Percentiles rank a stretch among this genome's conserved stretches.
Conservation (phyloP, 2,113 vertebrate species). For the Gadus macrocephalus region DNA sequence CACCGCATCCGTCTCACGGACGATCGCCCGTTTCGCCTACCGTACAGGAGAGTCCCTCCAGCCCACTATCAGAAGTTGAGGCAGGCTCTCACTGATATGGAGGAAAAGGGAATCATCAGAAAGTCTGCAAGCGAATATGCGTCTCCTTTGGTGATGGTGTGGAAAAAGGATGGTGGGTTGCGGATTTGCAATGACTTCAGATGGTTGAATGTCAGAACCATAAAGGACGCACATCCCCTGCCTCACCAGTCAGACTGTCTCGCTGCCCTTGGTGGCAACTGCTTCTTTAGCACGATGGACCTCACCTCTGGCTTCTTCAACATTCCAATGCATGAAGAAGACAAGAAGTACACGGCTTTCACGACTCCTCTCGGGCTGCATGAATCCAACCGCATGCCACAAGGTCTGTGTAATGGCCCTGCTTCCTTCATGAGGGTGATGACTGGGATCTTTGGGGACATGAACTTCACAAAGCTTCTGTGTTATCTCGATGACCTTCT, state of each 20-base stretch:
- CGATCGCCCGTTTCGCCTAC: slow-evolving; percentile 17
- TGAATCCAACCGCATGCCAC: slow-evolving; percentile 20
- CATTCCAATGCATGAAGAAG: slow-evolving; percentile 5
- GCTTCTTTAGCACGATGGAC: slow-evolving; percentile 3
- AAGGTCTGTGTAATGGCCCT: slow-evolving; percentile 14
- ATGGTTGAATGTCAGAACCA: background rate
- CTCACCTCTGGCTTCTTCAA: slow-evolving; percentile 12
- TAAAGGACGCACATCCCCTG: slow-evolving; percentile 10
- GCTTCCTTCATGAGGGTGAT: slow-evolving; percentile 15
- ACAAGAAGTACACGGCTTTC: slow-evolving; percentile 10
- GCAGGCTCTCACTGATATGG: slow-evolving; percentile 10
- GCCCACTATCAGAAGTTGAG: slow-evolving; percentile 13
- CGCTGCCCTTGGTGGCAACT: background rate
- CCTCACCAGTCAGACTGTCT: slow-evolving; percentile 4
- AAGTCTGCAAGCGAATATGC: slow-evolving; percentile 6
- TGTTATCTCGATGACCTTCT: slow-evolving; percentile 5
- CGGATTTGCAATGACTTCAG: slow-evolving; percentile 5
- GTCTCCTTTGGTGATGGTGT: slow-evolving; percentile 8
- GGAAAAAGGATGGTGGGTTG: slow-evolving; percentile 3
- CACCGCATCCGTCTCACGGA: slow-evolving; percentile 10
- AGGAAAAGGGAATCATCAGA: slow-evolving; percentile 5
- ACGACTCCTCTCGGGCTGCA: slow-evolving; percentile 20
- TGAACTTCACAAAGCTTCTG: slow-evolving; percentile 9
- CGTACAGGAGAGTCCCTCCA: slow-evolving; percentile 1
- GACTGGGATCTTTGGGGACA: slow-evolving; percentile 8